Percentiles rank a stretch among this genome's conserved stretches.
These are phyloP conservation scores for Scelioninae gen. 1 DNA, from an alignment of 2,888 invertebrate species.

Conservation along the genomic window DNA sequence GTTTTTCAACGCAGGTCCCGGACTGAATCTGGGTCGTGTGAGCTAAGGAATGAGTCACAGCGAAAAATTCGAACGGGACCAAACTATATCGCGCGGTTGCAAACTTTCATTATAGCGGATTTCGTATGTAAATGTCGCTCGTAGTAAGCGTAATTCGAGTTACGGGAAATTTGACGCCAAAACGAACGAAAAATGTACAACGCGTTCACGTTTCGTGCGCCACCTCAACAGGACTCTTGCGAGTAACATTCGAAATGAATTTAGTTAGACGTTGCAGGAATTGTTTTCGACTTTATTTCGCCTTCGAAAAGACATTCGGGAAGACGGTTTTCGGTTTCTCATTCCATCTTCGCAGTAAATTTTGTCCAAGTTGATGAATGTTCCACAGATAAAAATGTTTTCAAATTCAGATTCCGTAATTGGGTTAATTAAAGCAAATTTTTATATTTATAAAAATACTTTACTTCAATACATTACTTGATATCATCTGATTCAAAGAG, in stretches of 20 bases:
- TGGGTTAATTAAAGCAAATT: neutral
- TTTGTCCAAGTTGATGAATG: slow-evolving; percentile 4
- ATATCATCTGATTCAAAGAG: no score
- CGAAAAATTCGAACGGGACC: slow-evolving; percentile 23
- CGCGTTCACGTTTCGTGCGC: slow-evolving; percentile 28
- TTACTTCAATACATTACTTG: neutral
- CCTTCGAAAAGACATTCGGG: slow-evolving; percentile 23
- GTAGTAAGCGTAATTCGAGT: slow-evolving; percentile 74
- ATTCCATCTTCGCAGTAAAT: slow-evolving; percentile 1
- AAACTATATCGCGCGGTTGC: slow-evolving; percentile 23
- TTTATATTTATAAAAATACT: neutral
- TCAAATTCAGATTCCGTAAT: neutral
- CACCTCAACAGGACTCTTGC: slow-evolving; percentile 3
- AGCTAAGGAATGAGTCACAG: slow-evolving; percentile 34
- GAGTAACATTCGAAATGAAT: slow-evolving; percentile 51
- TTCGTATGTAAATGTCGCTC: slow-evolving; percentile 65
- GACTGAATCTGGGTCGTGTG: slow-evolving; percentile 51
- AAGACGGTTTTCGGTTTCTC: slow-evolving; percentile 20
- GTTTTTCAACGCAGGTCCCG: slow-evolving; percentile 46
- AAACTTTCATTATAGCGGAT: slow-evolving; percentile 48
- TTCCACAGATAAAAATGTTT: neutral
- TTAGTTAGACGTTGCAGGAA: slow-evolving; percentile 47
- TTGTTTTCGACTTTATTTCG: slow-evolving; percentile 47
- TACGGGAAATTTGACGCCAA: slow-evolving; percentile 80
- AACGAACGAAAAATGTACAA: slow-evolving; percentile 78